Percentiles rank a stretch among this genome's conserved stretches.
Conservation (phyloP, 2,113 vertebrate genomes). For the Papio anubis region DNA sequence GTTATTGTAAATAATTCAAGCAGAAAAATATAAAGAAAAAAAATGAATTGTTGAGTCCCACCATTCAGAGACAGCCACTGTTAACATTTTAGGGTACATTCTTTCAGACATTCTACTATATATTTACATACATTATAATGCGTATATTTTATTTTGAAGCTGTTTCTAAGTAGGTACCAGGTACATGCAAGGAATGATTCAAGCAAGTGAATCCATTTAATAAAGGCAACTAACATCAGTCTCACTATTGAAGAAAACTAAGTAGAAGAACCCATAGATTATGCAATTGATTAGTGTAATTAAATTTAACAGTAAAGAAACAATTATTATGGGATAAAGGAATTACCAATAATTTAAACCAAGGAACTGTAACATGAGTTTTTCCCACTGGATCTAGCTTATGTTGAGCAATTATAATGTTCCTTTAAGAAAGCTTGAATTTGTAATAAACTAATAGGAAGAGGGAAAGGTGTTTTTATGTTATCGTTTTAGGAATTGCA, state of each 20-base stretch:
- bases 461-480: not conserved
- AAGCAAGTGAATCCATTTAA: not conserved
- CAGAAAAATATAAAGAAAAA: not conserved
- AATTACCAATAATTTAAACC: not conserved
- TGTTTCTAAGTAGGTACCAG: not conserved
- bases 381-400: not conserved
- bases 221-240: not conserved
- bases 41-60: not conserved
- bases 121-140: not conserved
- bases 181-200: not conserved
- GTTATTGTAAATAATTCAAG: not conserved
- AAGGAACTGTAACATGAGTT: not conserved
- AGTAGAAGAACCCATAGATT: not conserved
- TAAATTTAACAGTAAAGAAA: conserved; percentile 35
- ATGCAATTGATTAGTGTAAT: conserved; percentile 9
- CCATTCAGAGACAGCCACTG: not conserved
- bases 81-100: not conserved
- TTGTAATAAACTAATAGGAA: conserved; percentile 36
- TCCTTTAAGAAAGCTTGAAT: conserved; percentile 16
- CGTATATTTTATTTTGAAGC: not conserved
- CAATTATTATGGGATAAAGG: not conserved
- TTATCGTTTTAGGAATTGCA: conserved; percentile 31
- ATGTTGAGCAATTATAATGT: not conserved
- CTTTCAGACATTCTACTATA: not conserved
- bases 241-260: not conserved